Evolutionary conservation across 2,797 vertebrate species (phyloP), one percentile per base, ranked within the genome.

Genomic region (Hypotaenidia philippensis): DNA sequence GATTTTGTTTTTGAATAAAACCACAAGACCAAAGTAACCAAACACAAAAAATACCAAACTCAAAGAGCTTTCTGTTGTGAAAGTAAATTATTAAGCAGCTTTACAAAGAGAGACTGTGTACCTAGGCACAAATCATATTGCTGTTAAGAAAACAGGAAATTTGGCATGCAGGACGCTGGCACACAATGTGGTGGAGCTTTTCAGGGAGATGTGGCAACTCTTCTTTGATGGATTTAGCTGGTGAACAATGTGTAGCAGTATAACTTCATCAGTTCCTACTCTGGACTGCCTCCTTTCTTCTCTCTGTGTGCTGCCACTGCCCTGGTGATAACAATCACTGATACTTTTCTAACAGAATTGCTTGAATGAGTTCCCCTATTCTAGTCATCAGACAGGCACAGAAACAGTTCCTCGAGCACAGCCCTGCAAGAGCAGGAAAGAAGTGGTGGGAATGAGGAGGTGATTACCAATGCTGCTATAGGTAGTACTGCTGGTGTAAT

Each of bases 141-240:
- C 8, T 29, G 7, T 60, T 47, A 14, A 56, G 66, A 36, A 3
- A 47, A 19, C 2, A 17, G 21, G 36, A 64, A 70, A 44, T 41
- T 34, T 0, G 4, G 23, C 19, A 40, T 21, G 11, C 15, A 22
- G 21, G 25, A 38, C 1, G 2, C 38, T 44, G 47, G 23, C 20
- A 21, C 3, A 18, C 2, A 3, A 25, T 9, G 10, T 55, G 12
- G 26, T 56, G 47, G 41, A 72, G 26, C 19, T 86, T 76, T 91
- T 53, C 26, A 27, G 64, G 40, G 36, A 50, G 22, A 50, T 10
- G 6, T 0, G 0, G n/a, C 50, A 82, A 5, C 59, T 82, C 20
- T 59, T 60, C n/a, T 47, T 72, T 3, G 1, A 5, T 56, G 25
- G 38, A 25, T n/a, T 23, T 60, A 64, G 16, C 45, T 81, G 34